Base-by-base conservation (phyloP, 2,113 vertebrate species). In the Platichthys flesus region DNA sequence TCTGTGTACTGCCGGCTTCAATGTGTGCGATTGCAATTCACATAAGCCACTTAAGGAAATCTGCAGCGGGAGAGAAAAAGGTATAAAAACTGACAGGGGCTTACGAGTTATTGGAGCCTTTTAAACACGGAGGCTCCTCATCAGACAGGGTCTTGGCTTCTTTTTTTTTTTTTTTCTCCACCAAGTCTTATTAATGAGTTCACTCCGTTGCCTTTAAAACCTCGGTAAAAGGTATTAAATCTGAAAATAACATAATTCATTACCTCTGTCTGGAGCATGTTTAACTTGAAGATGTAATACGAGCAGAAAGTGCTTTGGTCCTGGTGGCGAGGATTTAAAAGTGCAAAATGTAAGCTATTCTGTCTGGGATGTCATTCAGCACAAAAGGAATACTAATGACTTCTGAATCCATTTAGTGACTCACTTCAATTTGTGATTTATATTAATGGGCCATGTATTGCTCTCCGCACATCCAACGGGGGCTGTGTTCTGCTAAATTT, bases 1-100 rank as follows among this genome's bases (percentile, higher is more conserved):
- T 87, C 76, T 58, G 62, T 81, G 45, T 63, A 81, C 86, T 52
- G 57, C 26, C 20, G 15, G 73, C 75, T 83, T 88, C 81, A 67
- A 79, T 78, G 85, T 86, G 84, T 24, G 81, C 74, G 83, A 91
- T 67, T 91, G 84, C 88, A 91, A 91, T 89, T 91, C 89, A 82
- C 88, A 85, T 90, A 89, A 93, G 88, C 89, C 90, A 92, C 91
- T 93, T 90, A 91, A 76, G 83, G 76, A 88, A 90, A 90, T 87
- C 85, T 91, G 89, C 67, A 76, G 80, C 37, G 42, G 72, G 79
- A 76, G 70, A 79, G 77, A 73, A 24, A 14, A 24, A 81, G 77
- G 81, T 83, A 63, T 71, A 88, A 76, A 83, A 83, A 81, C 45
- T 52, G 78, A 87, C 79, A 88, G 56, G 76, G 77, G 90, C 88